phyloP scores from a whole-genome alignment of 1,140 invertebrate genomes.

The Reticulitermes speratus region DNA sequence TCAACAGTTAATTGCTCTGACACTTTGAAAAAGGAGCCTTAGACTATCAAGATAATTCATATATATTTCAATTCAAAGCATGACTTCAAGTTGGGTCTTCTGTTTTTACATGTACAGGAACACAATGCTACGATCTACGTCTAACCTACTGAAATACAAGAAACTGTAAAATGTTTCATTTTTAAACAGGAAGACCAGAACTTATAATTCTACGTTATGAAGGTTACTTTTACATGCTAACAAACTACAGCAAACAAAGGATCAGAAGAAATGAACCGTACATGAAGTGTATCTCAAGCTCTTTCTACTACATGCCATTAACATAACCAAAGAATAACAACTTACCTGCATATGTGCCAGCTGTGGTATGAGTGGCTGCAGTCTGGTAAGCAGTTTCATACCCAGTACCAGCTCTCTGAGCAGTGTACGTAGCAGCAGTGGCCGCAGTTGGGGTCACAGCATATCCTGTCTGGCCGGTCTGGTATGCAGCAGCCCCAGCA shows the following conservation, averaged over 20 bases:
- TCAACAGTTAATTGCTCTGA: too few relatives aligned
- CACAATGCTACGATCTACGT: background rate
- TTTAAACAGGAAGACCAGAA: background rate
- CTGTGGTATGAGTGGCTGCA: slow-evolving; percentile 59
- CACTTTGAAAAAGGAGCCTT: too few relatives aligned
- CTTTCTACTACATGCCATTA: background rate
- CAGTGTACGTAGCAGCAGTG: slow-evolving; percentile 72
- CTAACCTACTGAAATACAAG: background rate
- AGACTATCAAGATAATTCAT: too few relatives aligned
- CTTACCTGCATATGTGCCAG: slow-evolving; percentile 62
- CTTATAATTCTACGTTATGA: background rate
- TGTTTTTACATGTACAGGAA: background rate
- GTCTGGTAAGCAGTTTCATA: slow-evolving; percentile 76
- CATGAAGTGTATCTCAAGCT: background rate
- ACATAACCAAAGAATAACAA: slow-evolving; percentile 14
- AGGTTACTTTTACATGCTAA: background rate
- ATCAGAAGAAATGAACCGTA: background rate
- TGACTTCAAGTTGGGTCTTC: background rate
- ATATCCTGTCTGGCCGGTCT: slow-evolving; percentile 77
- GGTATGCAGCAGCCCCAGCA: slow-evolving; percentile 71
- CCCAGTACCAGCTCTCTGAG: slow-evolving; percentile 70
- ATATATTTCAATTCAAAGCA: too few relatives aligned
- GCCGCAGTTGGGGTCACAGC: slow-evolving; percentile 72
- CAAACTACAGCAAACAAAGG: background rate
- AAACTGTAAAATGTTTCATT: background rate